Evolutionary conservation across 2,113 vertebrate genomes (phyloP).

Genomic region (Phyllostomus hastatus): DNA sequence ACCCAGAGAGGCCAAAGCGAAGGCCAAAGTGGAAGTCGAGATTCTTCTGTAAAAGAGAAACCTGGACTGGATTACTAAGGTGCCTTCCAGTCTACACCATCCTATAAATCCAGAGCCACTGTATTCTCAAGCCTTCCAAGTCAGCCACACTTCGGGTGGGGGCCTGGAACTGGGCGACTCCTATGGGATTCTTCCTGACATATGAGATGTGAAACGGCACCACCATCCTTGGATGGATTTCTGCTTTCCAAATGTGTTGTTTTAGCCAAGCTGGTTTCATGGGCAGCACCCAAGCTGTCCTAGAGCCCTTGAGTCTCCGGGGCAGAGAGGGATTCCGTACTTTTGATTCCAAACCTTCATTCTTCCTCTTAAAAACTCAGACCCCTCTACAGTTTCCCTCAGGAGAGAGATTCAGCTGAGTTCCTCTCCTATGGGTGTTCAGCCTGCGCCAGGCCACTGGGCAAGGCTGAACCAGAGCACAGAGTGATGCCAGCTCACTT

Average conservation of each 20-base stretch:
- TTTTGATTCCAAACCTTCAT: neutral
- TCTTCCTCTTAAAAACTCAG: neutral
- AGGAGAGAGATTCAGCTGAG: neutral
- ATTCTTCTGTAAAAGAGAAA: neutral
- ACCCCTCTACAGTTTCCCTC: neutral
- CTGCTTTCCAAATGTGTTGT: neutral
- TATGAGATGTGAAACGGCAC: neutral
- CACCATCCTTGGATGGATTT: neutral
- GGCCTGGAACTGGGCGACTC: neutral
- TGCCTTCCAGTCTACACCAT: neutral
- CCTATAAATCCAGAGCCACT: neutral
- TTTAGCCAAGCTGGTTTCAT: neutral
- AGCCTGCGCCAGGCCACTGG: neutral
- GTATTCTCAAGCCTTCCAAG: neutral
- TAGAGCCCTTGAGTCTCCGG: neutral
- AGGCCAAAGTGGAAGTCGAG: neutral
- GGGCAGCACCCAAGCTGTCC: neutral
- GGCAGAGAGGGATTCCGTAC: neutral
- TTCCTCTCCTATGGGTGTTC: neutral
- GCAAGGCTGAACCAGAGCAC: neutral
- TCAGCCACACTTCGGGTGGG: rapidly evolving
- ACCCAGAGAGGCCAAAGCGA: neutral
- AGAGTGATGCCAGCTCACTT: neutral
- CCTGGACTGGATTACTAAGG: neutral
- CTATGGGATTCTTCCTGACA: neutral